Base-by-base conservation (phyloP, 2,113 vertebrate genomes). In the Hemibagrus wyckioides region DNA sequence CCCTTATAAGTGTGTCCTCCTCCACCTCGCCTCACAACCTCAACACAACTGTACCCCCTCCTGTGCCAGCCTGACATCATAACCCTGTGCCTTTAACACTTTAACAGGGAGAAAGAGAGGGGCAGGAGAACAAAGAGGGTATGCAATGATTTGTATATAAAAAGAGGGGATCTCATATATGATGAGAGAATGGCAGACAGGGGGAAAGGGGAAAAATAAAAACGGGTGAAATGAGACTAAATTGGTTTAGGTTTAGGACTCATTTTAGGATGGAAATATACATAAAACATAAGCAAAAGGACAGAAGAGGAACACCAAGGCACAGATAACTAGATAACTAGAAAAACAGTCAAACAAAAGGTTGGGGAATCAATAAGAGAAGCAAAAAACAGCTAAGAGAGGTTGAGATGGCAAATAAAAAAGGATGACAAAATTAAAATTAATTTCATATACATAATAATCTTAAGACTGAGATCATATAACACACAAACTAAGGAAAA, bases 61-160 rank as follows among this genome's bases (percentile, higher is more conserved):
- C 63, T 21, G 85, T 67, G 8, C n/a, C 73, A 48, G 19, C 80
- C 80, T 33, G 21, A 36, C 56, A 54, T 67, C 79, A 59, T 65
- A 52, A 44, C 56, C 69, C 17, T 41, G 71, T 39, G 44, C 57
- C 36, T 50, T 39, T 67, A 85, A 59, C 73, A 77, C 73, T 85
- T 76, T 17, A 75, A 33, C 41, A 67, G 14, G n/a, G 56, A 61
- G 33, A 79, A 44, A 41, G 65, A 6, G 9, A 59, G 14, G 36
- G 7, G 28, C 33, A 56, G 21, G 33, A 57, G 73, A 84, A 79
- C 30, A 86, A 69, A 86, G 48, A 69, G 48, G 77, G 52, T 14
- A 83, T 28, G 65, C 25, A 84, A 85, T n/a, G 54, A 86, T 81
- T 71, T 61, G 21, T 9, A 83, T 54, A 30, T 57, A 54, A 75